These are phyloP conservation scores for Dimorphilus gyrociliatus DNA, from an alignment of 2,888 invertebrate species.

Conservation along the genomic window DNA sequence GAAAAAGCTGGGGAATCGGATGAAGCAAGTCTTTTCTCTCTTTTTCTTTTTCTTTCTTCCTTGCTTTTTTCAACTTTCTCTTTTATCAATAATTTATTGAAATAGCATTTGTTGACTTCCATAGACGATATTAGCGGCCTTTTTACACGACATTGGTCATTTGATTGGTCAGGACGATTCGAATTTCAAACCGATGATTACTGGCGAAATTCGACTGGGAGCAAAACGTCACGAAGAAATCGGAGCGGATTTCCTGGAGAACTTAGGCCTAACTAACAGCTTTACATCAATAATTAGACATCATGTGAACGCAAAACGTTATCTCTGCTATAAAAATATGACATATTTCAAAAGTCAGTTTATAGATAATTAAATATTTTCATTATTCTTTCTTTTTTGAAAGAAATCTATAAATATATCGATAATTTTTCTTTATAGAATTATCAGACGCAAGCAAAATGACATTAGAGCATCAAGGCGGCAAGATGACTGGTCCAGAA, in stretches of 20 bases:
- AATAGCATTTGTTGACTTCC: no score
- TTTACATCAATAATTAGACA: slow-evolving; percentile 14
- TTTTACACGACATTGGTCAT: slow-evolving; percentile 21
- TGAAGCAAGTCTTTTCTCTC: slow-evolving; percentile 8
- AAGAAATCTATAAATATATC: no score
- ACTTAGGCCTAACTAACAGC: slow-evolving; percentile 11
- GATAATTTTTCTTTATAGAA: no score
- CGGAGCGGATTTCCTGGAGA: slow-evolving; percentile 13
- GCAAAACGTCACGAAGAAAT: slow-evolving; percentile 13
- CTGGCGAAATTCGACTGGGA: slow-evolving; percentile 12
- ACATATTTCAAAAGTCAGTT: slow-evolving; percentile 15
- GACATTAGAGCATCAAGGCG: slow-evolving; percentile 21
- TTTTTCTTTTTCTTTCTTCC: neutral
- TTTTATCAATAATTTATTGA: no score
- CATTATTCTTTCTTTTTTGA: no score
- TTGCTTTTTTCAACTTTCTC: no score
- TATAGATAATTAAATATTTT: neutral
- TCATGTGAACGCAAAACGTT: slow-evolving; percentile 21
- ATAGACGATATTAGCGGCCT: slow-evolving; percentile 15
- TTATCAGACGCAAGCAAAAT: slow-evolving; percentile 17
- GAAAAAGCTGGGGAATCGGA: slow-evolving; percentile 10
- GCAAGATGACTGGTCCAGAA: slow-evolving; percentile 15
- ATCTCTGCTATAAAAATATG: slow-evolving; percentile 14
- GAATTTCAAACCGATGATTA: slow-evolving; percentile 12
- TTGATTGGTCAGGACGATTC: slow-evolving; percentile 12